A percentile compares a stretch with the other conserved stretches of the same genome.
These are phyloP conservation scores for Trypoxylus dichotomus DNA, from an alignment of 1,140 invertebrate genomes.

Conservation along the genomic window DNA sequence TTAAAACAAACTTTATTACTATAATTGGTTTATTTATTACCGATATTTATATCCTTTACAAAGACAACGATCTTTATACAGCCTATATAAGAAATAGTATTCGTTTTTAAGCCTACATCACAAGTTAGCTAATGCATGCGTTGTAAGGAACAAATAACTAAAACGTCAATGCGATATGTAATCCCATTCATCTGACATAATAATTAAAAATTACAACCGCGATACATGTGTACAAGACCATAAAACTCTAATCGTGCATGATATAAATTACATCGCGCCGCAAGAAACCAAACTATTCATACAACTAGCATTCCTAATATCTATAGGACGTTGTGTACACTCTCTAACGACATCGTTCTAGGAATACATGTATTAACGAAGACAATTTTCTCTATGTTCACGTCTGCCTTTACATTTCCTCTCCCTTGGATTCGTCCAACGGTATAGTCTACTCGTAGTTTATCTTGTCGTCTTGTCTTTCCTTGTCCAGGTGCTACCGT, in stretches of 20 bases:
- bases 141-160: background rate
- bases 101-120: background rate
- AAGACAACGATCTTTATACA: background rate
- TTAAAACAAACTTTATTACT: background rate
- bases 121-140: background rate
- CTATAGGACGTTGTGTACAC: background rate
- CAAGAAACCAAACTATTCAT: slow-evolving; percentile 18
- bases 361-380: background rate
- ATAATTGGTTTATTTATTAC: slow-evolving; percentile 4
- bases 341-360: slow-evolving; percentile 6
- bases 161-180: background rate
- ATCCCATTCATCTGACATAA: slow-evolving; percentile 23
- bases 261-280: slow-evolving; percentile 5
- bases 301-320: slow-evolving; percentile 17
- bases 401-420: background rate
- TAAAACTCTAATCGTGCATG: slow-evolving; percentile 17
- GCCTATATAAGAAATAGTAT: background rate
- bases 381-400: background rate
- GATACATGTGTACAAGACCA: background rate
- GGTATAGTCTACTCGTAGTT: background rate
- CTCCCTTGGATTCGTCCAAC: background rate
- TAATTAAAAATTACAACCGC: slow-evolving; percentile 21
- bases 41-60: background rate
- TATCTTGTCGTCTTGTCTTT: slow-evolving; percentile 21
- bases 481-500: slow-evolving; percentile 24